Base-by-base conservation (phyloP, 2,888 invertebrate genomes). In the Odiellus spinosus region DNA sequence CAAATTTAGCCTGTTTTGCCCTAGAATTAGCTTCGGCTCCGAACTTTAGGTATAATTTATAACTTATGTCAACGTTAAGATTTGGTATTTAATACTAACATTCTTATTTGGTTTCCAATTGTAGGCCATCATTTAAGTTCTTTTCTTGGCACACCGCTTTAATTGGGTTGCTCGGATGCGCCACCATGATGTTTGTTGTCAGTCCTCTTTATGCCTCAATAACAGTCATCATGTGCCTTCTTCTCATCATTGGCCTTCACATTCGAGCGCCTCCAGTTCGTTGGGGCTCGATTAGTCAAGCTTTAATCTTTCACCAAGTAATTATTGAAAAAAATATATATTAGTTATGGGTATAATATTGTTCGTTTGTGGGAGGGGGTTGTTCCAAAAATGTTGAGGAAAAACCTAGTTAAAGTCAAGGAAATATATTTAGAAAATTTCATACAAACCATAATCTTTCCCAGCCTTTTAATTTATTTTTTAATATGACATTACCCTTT, bases 261-360 rank as follows among this genome's bases (percentile, higher is more conserved):
- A 65, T 88, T 26, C 51, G 71, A 20, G 86, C 90, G 0, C 86
- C 93, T 0, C 81, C 84, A 26, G 81, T 84, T 14, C 74, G 76
- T 55, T 98, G 98, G 95, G 98, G 98, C 32, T 91, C 90, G 45
- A 90, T 98, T 57, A 90, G 91, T 15, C 98, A 98, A 71, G 95
- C 98, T n/a, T 73, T 98, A 18, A 95, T 98, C 64, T 98, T 98
- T 68, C 96, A 98, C 64, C 93, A 95, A 76, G 88, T 80, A 48
- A 46, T 34, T 26, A 26, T 6, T 26, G 5, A 26, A 26, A n/a
- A n/a, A n/a, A n/a, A n/a, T n/a, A n/a, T n/a, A n/a, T n/a, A n/a
- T n/a, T n/a, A n/a, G n/a, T n/a, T n/a, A n/a, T n/a, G n/a, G n/a
- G n/a, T n/a, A n/a, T n/a, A n/a, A n/a, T n/a, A n/a, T n/a, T n/a